Percentiles rank a stretch among this genome's conserved stretches.
Conservation (phyloP, 1,140 invertebrate genomes). For the Drepana arcuata region DNA sequence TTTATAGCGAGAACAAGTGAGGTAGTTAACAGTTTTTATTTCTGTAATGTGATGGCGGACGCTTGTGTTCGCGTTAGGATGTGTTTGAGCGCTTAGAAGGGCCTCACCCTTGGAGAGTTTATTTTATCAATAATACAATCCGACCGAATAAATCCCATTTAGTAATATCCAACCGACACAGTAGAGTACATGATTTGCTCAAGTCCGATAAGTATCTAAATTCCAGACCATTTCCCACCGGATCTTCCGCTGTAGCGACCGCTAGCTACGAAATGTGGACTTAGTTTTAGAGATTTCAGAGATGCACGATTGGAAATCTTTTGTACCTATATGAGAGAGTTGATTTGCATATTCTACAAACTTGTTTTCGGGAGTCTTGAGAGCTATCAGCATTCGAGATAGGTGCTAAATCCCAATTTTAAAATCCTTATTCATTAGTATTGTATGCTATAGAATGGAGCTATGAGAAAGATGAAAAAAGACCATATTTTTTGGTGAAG, state of each 20-base stretch:
- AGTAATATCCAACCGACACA: background rate
- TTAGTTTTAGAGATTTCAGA: background rate
- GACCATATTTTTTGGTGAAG: no score
- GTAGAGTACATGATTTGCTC: conserved; percentile 26
- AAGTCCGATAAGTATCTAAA: conserved; percentile 37
- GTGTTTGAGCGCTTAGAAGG: background rate
- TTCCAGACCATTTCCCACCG: conserved; percentile 29
- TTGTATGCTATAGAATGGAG: no score
- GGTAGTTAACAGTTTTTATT: background rate
- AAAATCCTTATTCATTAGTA: no score
- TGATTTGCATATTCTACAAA: background rate
- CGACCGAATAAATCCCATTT: background rate
- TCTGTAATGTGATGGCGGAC: no score
- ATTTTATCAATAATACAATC: conserved; percentile 1
- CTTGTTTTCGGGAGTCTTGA: background rate
- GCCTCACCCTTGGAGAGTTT: background rate
- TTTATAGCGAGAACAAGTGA: conserved; percentile 13
- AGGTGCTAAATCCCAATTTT: no score
- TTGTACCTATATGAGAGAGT: background rate
- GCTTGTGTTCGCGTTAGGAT: no score
- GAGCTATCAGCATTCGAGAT: background rate
- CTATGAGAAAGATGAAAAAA: no score
- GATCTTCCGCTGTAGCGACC: no score
- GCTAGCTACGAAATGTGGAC: no score
- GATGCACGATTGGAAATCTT: background rate